Base-by-base conservation (phyloP, 2,888 invertebrate species). In the Synergus laeviventris region DNA sequence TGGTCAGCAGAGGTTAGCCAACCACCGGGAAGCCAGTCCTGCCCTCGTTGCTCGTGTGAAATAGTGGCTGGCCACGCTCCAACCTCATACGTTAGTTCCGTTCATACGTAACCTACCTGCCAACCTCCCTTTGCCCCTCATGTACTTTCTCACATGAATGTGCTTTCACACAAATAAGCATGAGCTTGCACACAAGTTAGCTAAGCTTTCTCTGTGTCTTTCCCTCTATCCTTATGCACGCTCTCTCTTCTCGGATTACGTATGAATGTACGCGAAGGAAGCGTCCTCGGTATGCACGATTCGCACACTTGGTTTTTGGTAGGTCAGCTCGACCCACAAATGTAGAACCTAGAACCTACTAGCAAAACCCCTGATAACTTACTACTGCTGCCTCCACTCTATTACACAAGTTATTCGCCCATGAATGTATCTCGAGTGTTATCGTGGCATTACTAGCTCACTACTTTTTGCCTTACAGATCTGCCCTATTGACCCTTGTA, bases 31-130 rank as follows among this genome's bases (percentile, higher is more conserved):
- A 81, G 83, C 81, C 79, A 77, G 79, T 64, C 73, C 73, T 81
- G 81, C 79, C 79, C 85, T 84, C 83, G 87, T 84, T 87, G 84
- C 83, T 81, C 81, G 86, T 83, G 88, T 88, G 87, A 89, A 89
- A 89, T 89, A 89, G 87, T 87, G 86, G 83, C 88, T 89, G 89
- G 89, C 89, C 83, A 73, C 76, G 87, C 84, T 89, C 89, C 89
- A 89, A 89, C 84, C 87, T 88, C 89, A 84, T 89, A 87, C 86
- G 87, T 88, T 88, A 88, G 85, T 85, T 86, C 88, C 87, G 87
- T 84, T 87, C 88, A 84, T 89, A 88, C 87, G 86, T 87, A 87
- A 88, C 86, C 83, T 84, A 87, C 87, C 86, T 87, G 86, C 84
- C 86, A 84, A 85, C 81, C 85, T 77, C n/a, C 24, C 49, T 31